Evolutionary conservation across 2,113 vertebrate species (phyloP), one percentile per base, ranked within the genome.

Genomic region (Campylorhamphus procurvoides): DNA sequence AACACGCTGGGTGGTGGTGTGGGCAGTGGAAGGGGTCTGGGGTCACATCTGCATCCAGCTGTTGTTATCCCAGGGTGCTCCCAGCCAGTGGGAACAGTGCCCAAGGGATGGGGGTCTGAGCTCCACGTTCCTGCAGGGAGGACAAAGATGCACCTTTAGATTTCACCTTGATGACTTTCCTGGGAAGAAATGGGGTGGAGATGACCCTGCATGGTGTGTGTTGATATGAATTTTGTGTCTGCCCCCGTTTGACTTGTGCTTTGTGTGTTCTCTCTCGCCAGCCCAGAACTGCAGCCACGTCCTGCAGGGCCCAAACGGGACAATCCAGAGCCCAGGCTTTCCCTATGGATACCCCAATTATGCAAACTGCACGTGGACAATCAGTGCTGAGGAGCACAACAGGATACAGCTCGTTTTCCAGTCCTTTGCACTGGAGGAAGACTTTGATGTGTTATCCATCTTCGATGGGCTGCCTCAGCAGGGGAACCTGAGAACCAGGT

Each of bases 261-360:
- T 84, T 42, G 23, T 94, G 29, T 84, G 75, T 95, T 91, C 93
- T 97, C 85, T 97, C 75, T 97, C 14, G 58, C 12, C 98, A 99
- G 99, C 98, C 97, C 99, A 99, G 98, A 99, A 99, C 98, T 99
- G 99, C 98, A 99, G 99, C 29, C 98, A 99, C 98, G 97, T 98
- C 68, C 97, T 99, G 95, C 98, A 98, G 81, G 99, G 98, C 95
- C 98, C 99, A 74, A 99, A 99, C 44, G 99, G 99, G 96, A 99
- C 99, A 1, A 98, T 99, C 87, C 99, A 99, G 97, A 99, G 99
- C 96, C 99, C 99, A 3, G 99, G 99, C 85, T 99, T 99, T 85
- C 99, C 99, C 0, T 99, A 99, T 6, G 99, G 99, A 93, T 99
- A 99, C 95, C 99, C 99, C 83, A 99, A 99, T 98, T 99, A 99